Percentiles rank a stretch among this genome's conserved stretches.
Evolutionary conservation across 2,113 vertebrate species (phyloP).

Genomic region (Thunnus maccoyii): DNA sequence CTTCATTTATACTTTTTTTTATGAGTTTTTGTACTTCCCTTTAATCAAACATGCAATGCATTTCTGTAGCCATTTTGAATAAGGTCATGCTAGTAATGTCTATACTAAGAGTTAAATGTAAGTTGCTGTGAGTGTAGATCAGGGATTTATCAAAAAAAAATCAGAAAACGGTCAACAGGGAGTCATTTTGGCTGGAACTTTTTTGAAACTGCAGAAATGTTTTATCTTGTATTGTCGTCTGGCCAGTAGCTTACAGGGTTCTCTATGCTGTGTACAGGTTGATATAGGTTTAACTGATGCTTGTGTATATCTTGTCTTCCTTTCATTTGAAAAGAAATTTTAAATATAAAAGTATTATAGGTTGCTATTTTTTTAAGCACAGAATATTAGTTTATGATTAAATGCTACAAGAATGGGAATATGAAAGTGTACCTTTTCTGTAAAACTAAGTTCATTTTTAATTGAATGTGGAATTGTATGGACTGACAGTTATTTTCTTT

Average conservation of each 20-base stretch:
- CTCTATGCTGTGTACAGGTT: slow-evolving; percentile 87
- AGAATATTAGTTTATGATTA: slow-evolving; percentile 82
- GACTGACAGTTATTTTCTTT: slow-evolving; percentile 76
- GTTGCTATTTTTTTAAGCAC: slow-evolving; percentile 88
- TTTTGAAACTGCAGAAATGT: slow-evolving; percentile 68
- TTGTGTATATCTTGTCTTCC: slow-evolving; percentile 91
- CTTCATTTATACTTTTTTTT: slow-evolving; percentile 75
- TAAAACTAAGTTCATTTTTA: slow-evolving; percentile 77
- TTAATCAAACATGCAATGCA: slow-evolving; percentile 77
- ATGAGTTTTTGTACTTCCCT: slow-evolving; percentile 79
- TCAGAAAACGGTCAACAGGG: slow-evolving; percentile 76
- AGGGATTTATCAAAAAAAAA: slow-evolving; percentile 73
- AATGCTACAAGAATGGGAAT: slow-evolving; percentile 79
- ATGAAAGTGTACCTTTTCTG: slow-evolving; percentile 71
- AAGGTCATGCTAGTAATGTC: slow-evolving; percentile 58
- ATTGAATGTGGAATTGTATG: slow-evolving; percentile 82
- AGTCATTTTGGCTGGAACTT: slow-evolving; percentile 76
- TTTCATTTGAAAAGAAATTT: slow-evolving; percentile 87
- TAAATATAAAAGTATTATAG: slow-evolving; percentile 95
- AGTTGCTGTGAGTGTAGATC: slow-evolving; percentile 73
- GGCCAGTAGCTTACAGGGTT: slow-evolving; percentile 85
- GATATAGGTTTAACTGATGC: slow-evolving; percentile 87
- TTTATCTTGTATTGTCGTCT: slow-evolving; percentile 73
- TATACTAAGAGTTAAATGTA: slow-evolving; percentile 64
- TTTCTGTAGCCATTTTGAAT: slow-evolving; percentile 75